Conservation (phyloP, 2,888 invertebrate genomes). For the Miltochrista miniata region DNA sequence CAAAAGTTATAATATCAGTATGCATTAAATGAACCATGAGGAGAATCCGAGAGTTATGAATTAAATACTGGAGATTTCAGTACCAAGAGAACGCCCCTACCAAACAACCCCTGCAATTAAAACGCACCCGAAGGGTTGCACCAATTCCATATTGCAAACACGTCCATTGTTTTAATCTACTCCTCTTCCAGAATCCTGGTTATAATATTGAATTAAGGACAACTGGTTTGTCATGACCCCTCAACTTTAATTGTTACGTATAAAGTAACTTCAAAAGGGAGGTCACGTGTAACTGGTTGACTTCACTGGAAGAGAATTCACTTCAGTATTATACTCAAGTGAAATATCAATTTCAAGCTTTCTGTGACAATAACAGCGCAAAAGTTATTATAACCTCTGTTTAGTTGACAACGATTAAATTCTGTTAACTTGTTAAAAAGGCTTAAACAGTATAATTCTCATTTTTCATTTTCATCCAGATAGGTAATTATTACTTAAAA, state of each 20-base stretch:
- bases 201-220: constrained; percentile 61
- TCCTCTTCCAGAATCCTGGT: constrained; percentile 62
- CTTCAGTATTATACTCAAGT: constrained; percentile 60
- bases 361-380: constrained; percentile 28
- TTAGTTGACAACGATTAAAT: too few species aligned
- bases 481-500: constrained; percentile 29
- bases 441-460: background rate
- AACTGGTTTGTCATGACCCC: constrained; percentile 49
- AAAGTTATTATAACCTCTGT: constrained; percentile 4
- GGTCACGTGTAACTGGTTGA: constrained; percentile 48
- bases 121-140: constrained; percentile 81
- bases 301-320: constrained; percentile 48
- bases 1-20: constrained; percentile 53
- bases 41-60: constrained; percentile 52
- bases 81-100: constrained; percentile 43
- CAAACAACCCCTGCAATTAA: constrained; percentile 74
- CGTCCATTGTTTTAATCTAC: constrained; percentile 81
- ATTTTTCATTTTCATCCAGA: background rate
- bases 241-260: constrained; percentile 17
- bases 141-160: constrained; percentile 76
- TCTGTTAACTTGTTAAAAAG: too few species aligned
- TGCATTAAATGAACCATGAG: constrained; percentile 57
- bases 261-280: constrained; percentile 20
- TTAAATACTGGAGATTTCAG: constrained; percentile 61
- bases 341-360: constrained; percentile 70